phyloP scores from a whole-genome alignment of 2,888 invertebrate genomes.

The Euphydryas editha region DNA sequence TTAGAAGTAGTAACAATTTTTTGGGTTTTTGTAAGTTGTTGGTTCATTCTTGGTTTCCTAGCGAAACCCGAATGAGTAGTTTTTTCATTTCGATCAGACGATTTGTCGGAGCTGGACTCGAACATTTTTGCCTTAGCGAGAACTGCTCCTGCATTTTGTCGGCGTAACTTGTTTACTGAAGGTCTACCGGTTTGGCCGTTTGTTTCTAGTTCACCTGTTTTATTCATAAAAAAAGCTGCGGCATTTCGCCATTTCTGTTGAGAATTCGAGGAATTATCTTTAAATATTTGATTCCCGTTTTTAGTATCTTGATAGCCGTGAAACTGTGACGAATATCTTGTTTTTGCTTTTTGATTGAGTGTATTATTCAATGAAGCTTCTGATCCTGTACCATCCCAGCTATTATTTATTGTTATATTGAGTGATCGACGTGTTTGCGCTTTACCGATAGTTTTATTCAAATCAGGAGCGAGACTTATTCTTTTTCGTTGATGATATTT shows the following conservation, averaged over 20 bases:
- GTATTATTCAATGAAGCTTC: constrained; percentile 63
- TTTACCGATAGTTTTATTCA: constrained; percentile 65
- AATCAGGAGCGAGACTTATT: constrained; percentile 63
- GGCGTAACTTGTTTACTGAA: constrained; percentile 88
- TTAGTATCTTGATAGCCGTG: constrained; percentile 57
- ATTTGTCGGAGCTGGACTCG: constrained; percentile 83
- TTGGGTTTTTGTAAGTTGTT: constrained; percentile 56
- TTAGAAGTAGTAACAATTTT: constrained; percentile 60
- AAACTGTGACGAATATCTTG: constrained; percentile 49
- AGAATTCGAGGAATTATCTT: constrained; percentile 56
- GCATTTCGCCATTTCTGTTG: constrained; percentile 82
- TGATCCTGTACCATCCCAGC: constrained; percentile 61
- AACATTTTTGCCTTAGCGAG: constrained; percentile 91
- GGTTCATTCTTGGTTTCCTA: constrained; percentile 68
- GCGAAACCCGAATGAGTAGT: constrained; percentile 66
- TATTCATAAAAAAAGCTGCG: constrained; percentile 80
- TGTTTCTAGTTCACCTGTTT: constrained; percentile 73
- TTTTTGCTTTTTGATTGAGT: constrained; percentile 49
- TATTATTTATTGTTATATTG: constrained; percentile 58
- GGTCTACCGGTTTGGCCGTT: constrained; percentile 84
- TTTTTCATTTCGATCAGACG: constrained; percentile 70
- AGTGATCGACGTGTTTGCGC: constrained; percentile 67
- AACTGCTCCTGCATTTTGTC: constrained; percentile 92
- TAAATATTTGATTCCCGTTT: constrained; percentile 51
- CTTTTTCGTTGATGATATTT: constrained; percentile 69